A percentile compares a stretch with the other conserved stretches of the same genome.
Conservation (phyloP, 1,140 invertebrate species). For the Cephus cinctus region DNA sequence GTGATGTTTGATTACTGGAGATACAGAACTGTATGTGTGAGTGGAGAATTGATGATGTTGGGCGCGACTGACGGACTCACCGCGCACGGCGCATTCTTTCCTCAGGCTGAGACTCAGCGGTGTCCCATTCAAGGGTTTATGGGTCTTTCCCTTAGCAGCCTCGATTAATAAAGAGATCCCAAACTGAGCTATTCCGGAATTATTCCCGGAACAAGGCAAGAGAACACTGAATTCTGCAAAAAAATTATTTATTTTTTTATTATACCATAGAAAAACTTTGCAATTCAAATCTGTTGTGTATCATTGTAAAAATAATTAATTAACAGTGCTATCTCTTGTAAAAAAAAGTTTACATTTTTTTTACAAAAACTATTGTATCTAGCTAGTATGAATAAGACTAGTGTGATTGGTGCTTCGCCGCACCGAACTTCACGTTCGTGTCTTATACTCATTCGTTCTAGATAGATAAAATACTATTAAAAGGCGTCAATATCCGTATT, state of each 20-base stretch:
- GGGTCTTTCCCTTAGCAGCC: constrained; percentile 68
- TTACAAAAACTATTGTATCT: background rate
- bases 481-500: too few species aligned
- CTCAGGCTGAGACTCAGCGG: constrained; percentile 85
- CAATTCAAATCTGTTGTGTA: background rate
- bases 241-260: constrained; percentile 1
- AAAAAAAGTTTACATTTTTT: background rate
- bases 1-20: constrained; percentile 45
- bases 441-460: too few species aligned
- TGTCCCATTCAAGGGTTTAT: constrained; percentile 81
- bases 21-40: constrained; percentile 54
- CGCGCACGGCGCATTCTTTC: constrained; percentile 92
- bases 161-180: constrained; percentile 85
- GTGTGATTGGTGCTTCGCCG: too few species aligned
- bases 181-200: constrained; percentile 85
- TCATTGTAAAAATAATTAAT: background rate
- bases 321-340: too few species aligned
- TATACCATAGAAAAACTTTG: background rate
- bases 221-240: constrained; percentile 86
- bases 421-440: too few species aligned
- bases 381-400: too few species aligned
- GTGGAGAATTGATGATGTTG: constrained; percentile 48
- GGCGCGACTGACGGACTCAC: constrained; percentile 63
- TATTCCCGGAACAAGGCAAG: constrained; percentile 86
- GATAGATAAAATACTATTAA: too few species aligned